These are phyloP conservation scores for Notamacropus eugenii DNA, from an alignment of 2,797 vertebrate species.

Conservation along the genomic window DNA sequence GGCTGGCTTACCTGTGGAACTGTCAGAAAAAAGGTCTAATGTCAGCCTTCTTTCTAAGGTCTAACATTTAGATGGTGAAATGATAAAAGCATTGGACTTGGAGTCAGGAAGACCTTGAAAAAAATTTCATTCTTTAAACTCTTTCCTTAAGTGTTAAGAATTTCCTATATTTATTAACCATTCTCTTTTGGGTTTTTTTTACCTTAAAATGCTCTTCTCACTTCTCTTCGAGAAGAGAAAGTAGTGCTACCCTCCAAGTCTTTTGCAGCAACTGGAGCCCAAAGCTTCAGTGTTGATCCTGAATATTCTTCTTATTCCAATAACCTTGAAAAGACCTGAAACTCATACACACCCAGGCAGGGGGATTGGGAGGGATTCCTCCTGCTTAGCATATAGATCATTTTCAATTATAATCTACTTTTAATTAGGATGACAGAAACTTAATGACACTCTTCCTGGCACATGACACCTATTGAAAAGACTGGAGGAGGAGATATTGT, in stretches of 20 bases:
- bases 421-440: conserved; percentile 43
- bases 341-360: background rate
- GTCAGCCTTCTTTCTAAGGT: conserved; percentile 15
- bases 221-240: conserved; percentile 40
- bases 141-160: background rate
- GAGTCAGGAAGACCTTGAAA: background rate
- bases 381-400: conserved; percentile 37
- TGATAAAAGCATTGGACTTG: background rate
- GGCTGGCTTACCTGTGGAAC: conserved; percentile 13
- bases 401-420: conserved; percentile 47
- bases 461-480: conserved; percentile 37
- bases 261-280: conserved; percentile 8
- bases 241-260: background rate
- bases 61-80: background rate
- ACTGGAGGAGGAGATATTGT: background rate
- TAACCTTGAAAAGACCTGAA: conserved; percentile 30
- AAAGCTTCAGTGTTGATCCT: conserved; percentile 7
- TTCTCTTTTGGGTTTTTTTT: background rate
- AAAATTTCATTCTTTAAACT: background rate
- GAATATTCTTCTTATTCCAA: background rate
- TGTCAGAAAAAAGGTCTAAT: conserved; percentile 16
- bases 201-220: background rate
- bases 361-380: background rate
- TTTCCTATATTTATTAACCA: background rate
- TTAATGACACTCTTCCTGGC: background rate